A percentile compares a stretch with the other conserved stretches of the same genome.
Conservation (phyloP, 1,140 invertebrate genomes). For the Stegodyphus dumicola region DNA sequence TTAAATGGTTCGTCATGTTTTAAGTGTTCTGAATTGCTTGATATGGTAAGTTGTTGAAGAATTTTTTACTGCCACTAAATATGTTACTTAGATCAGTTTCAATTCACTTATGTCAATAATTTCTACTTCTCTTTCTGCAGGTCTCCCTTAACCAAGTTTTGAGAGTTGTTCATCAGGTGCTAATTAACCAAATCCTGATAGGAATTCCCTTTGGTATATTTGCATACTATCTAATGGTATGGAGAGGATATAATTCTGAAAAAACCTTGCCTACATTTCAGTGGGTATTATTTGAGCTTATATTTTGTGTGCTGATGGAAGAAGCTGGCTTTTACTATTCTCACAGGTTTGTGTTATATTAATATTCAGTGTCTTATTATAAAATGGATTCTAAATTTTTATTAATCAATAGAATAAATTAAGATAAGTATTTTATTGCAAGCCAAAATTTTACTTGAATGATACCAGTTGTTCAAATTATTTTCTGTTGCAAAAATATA, state of each 20-base stretch:
- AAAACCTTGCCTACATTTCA: slow-evolving; percentile 83
- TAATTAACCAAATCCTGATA: slow-evolving; percentile 83
- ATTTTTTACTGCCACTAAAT: too few species aligned
- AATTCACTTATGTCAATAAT: too few species aligned
- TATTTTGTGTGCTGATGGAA: slow-evolving; percentile 82
- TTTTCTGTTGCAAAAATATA: too few species aligned
- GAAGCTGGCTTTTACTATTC: slow-evolving; percentile 90
- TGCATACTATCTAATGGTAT: slow-evolving; percentile 76
- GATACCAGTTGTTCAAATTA: too few species aligned
- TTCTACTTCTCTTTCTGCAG: slow-evolving; percentile 56
- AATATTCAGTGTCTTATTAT: neutral
- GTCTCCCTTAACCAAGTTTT: slow-evolving; percentile 65
- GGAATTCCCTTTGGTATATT: slow-evolving; percentile 76
- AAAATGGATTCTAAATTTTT: too few species aligned
- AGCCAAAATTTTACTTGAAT: too few species aligned
- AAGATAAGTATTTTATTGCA: neutral
- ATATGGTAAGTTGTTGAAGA: too few species aligned
- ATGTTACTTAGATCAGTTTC: too few species aligned
- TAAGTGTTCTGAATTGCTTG: too few species aligned
- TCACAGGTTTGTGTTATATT: slow-evolving; percentile 74
- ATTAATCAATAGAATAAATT: too few species aligned
- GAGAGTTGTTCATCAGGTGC: slow-evolving; percentile 77
- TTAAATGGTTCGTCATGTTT: too few species aligned
- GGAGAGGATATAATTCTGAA: slow-evolving; percentile 77
- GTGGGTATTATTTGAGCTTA: slow-evolving; percentile 83